Base-by-base conservation (phyloP, 2,113 vertebrate genomes). In the Pongo abelii region DNA sequence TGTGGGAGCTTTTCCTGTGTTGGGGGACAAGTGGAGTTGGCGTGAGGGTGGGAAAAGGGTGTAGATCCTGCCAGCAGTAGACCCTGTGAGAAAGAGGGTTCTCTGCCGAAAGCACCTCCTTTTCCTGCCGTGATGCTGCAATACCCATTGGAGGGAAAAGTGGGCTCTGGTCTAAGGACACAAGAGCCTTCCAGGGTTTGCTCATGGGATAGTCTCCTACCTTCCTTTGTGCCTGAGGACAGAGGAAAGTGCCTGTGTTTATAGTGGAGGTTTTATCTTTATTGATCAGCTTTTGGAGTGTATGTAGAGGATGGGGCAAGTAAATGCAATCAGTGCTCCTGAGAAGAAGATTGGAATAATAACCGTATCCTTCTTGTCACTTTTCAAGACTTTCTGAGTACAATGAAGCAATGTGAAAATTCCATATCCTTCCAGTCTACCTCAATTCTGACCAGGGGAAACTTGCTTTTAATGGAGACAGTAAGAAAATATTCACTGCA, bases 181-280 rank as follows among this genome's bases (percentile, higher is more conserved):
- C 50, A 14, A 75, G 30, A 69, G 72, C 84, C 74, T 79, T 90
- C 67, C 35, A 70, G 70, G 38, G 16, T 43, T 38, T 46, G 35
- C 92, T 72, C 52, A 8, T 12, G 55, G 43, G 80, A 64, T 92
- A 43, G 40, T 86, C 18, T 22, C 93, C 81, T 79, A 69, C 50
- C 77, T 97, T 30, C 64, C 55, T 97, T 84, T 95, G 78, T 85
- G 91, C 87, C 85, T 94, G 89, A 96, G 97, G 93, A 90, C 70
- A 59, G 95, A 95, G 89, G 86, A 92, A 88, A 88, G 88, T 72
- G 32, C 92, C 40, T 89, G 25, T 38, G 30, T 93, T 84, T 87
- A 97, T 81, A 97, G 55, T 92, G 89, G 83, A 80, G 92, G 89
- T 64, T 93, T 84, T 18, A 84, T 80, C 93, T 97, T 88, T 98